Base-by-base conservation (phyloP, 1,140 invertebrate genomes). In the Araneus ventricosus region DNA sequence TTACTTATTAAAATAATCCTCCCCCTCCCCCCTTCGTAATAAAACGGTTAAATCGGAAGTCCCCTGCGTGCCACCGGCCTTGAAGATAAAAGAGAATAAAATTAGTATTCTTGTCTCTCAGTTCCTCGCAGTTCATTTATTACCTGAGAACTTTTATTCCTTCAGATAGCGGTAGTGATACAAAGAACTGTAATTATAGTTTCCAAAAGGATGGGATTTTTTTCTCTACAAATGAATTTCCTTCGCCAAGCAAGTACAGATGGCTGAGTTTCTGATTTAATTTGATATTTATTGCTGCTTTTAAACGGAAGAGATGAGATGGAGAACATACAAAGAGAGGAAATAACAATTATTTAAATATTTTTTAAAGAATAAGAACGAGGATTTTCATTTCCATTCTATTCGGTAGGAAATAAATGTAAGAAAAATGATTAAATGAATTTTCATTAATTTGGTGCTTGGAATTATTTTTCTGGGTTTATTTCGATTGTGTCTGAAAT, bases 111-210 rank as follows among this genome's bases (percentile, higher is more conserved):
- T 27, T 39, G 85, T 61, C 57, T 37, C 57, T 17, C n/a, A 37
- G 57, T 87, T 84, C 24, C 82, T 27, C n/a, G 52, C n/a, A 84
- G 82, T 45, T 87, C 85, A 61, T 87, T 87, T 87, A 87, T 61
- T 87, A 87, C 85, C 85, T 87, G 85, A 61, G 57, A 87, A 87
- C 39, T 87, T 87, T 87, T 87, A 87, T 87, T 61, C 85, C 57
- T 61, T 24, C 57, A 4, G 85, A 39, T 61, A 87, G 85, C 17
- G 85, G 85, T n/a, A 87, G 57, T 45, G 85, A 87, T 87, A 87
- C 85, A 87, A 87, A 87, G 85, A 87, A 87, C 85, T 63, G 85
- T 87, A 87, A 87, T 87, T 87, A 87, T 45, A 34, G 82, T 85
- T 85, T 85, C 37, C 45, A 59, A 87, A 61, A 37, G 57, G 24